Evolutionary conservation across 2,797 vertebrate species (phyloP).

Genomic region (Melanotaenia nigrans): DNA sequence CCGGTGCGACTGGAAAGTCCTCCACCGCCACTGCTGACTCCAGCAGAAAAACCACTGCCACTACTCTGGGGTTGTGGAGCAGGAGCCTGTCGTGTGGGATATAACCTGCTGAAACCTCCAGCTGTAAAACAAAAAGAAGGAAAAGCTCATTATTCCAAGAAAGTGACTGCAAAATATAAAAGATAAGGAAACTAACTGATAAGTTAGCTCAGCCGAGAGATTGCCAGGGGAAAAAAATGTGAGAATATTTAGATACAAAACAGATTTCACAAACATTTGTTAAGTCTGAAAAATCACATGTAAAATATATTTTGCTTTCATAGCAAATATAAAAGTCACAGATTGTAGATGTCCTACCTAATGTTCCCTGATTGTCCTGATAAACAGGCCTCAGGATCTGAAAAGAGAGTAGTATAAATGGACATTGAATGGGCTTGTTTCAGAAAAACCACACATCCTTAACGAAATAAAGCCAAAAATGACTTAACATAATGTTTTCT

Average conservation of each 20-base stretch:
- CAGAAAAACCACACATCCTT: neutral
- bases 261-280: too few relatives aligned
- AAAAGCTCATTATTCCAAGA: neutral
- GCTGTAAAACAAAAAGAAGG: slow-evolving; percentile 39
- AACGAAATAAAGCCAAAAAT: neutral
- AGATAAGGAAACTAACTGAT: too few relatives aligned
- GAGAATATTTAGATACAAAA: too few relatives aligned
- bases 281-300: too few relatives aligned
- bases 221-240: too few relatives aligned
- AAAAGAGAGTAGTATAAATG: slow-evolving; percentile 56
- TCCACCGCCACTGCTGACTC: slow-evolving; percentile 56
- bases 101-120: slow-evolving; percentile 67
- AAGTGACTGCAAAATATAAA: neutral
- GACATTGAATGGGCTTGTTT: slow-evolving; percentile 20
- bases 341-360: slow-evolving; percentile 81
- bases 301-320: too few relatives aligned
- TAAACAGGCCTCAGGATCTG: slow-evolving; percentile 92
- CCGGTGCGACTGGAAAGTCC: slow-evolving; percentile 88
- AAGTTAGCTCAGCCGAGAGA: too few relatives aligned
- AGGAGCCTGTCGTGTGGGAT: slow-evolving; percentile 67
- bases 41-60: slow-evolving; percentile 42
- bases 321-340: slow-evolving; percentile 2
- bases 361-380: slow-evolving; percentile 84
- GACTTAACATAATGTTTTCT: neutral
- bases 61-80: slow-evolving; percentile 56